A percentile compares a stretch with the other conserved stretches of the same genome.
These are phyloP conservation scores for Urocitellus parryii DNA, from an alignment of 2,113 vertebrate species.

Conservation along the genomic window DNA sequence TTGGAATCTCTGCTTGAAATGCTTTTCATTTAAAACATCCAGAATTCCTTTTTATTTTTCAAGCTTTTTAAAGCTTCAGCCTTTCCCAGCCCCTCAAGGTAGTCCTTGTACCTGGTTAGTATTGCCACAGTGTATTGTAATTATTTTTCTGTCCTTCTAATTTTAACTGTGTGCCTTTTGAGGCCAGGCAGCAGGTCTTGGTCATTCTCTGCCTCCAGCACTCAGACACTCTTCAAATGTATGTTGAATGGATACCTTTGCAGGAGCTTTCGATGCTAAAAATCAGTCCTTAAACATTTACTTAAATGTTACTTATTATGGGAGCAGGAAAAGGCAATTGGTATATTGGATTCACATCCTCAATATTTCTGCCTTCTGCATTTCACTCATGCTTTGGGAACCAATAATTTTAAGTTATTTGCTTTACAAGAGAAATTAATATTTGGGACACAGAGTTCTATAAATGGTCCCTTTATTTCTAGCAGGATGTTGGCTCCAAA, in stretches of 20 bases:
- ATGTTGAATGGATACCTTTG: conserved; percentile 1
- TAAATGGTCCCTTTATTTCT: conserved; percentile 31
- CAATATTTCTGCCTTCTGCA: background rate
- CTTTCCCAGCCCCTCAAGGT: background rate
- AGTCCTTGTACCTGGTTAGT: background rate
- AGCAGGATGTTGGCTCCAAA: background rate
- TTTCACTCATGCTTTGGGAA: background rate
- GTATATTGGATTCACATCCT: background rate
- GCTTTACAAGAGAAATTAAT: conserved; percentile 24
- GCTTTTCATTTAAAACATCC: background rate
- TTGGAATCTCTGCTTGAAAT: conserved; percentile 39
- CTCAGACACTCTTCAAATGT: conserved; percentile 29
- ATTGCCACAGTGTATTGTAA: background rate
- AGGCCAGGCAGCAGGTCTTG: conserved; percentile 19
- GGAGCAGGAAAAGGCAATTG: background rate
- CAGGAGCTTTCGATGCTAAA: background rate
- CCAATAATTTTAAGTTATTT: background rate
- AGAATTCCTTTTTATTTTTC: conserved; percentile 30
- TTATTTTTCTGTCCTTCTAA: conserved; percentile 37
- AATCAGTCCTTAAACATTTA: conserved; percentile 54
- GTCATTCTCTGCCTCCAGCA: background rate
- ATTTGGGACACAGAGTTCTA: background rate
- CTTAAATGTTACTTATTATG: background rate
- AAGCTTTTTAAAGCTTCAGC: background rate
- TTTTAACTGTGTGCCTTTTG: background rate